Conservation (phyloP, 2,888 invertebrate genomes). For the Sminthurides aquaticus region DNA sequence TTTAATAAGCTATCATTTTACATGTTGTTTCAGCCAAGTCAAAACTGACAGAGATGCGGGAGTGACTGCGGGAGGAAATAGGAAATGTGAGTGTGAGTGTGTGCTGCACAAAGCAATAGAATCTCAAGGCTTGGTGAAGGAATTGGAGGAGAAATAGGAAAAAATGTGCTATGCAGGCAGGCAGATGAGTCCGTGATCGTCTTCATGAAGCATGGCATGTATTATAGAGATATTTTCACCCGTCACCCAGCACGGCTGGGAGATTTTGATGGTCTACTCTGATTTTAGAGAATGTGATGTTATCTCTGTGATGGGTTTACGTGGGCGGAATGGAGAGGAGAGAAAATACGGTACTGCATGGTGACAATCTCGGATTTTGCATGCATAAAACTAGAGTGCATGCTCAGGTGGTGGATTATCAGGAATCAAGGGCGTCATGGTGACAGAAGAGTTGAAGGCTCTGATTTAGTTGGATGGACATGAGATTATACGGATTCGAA, state of each 20-base stretch:
- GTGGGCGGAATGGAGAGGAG: neutral
- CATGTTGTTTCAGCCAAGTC: neutral
- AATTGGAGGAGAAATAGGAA: no score
- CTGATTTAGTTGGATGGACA: no score
- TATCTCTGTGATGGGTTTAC: neutral
- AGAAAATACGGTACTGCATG: neutral
- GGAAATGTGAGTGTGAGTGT: neutral
- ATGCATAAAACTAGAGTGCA: neutral
- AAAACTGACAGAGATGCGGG: neutral
- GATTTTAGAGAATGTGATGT: neutral
- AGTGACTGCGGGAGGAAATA: neutral
- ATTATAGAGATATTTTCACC: no score
- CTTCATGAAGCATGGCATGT: no score
- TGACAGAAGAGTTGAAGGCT: no score
- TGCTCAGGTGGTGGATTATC: neutral
- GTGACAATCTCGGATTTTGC: neutral
- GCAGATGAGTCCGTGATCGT: no score
- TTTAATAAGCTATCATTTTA: neutral
- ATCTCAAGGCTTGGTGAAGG: no score
- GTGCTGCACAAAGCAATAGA: no score
- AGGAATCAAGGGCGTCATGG: neutral
- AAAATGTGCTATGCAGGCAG: neutral
- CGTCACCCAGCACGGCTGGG: no score
- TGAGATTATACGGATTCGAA: no score
- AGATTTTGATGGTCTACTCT: no score